phyloP scores from a whole-genome alignment of 2,797 vertebrate genomes.

The Anabas testudineus region DNA sequence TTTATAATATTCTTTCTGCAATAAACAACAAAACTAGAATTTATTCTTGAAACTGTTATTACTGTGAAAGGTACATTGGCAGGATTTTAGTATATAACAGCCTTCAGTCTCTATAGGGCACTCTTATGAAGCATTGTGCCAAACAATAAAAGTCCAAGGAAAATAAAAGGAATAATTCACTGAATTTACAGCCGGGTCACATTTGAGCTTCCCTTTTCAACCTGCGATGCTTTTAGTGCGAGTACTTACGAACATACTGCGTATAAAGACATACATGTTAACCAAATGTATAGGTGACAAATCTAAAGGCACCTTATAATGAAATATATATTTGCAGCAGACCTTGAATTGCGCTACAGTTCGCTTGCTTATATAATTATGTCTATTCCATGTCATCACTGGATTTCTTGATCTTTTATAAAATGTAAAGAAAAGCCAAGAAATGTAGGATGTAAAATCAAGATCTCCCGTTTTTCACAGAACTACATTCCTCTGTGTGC shows the following conservation, averaged over 20 bases:
- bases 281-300: too few relatives aligned
- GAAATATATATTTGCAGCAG: too few relatives aligned
- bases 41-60: constrained; percentile 4
- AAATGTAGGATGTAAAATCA: constrained; percentile 47
- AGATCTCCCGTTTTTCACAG: constrained; percentile 31
- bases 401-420: constrained; percentile 19
- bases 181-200: constrained; percentile 17
- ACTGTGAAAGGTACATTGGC: constrained; percentile 32
- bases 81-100: constrained; percentile 24
- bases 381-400: not conserved
- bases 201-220: constrained; percentile 11
- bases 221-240: not conserved
- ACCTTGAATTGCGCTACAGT: not conserved
- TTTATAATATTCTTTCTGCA: constrained; percentile 6
- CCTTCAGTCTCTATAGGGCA: not conserved
- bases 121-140: constrained; percentile 13
- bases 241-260: not conserved
- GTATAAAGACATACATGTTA: not conserved
- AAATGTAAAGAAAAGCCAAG: constrained; percentile 15
- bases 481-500: constrained; percentile 22
- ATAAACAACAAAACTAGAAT: constrained; percentile 20
- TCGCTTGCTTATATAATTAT: not conserved
- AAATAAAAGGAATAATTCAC: constrained; percentile 25
- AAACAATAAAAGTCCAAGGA: constrained; percentile 34
- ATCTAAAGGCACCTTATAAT: too few relatives aligned